These are phyloP conservation scores for Carapus acus DNA, from an alignment of 2,797 vertebrate species.

Conservation along the genomic window DNA sequence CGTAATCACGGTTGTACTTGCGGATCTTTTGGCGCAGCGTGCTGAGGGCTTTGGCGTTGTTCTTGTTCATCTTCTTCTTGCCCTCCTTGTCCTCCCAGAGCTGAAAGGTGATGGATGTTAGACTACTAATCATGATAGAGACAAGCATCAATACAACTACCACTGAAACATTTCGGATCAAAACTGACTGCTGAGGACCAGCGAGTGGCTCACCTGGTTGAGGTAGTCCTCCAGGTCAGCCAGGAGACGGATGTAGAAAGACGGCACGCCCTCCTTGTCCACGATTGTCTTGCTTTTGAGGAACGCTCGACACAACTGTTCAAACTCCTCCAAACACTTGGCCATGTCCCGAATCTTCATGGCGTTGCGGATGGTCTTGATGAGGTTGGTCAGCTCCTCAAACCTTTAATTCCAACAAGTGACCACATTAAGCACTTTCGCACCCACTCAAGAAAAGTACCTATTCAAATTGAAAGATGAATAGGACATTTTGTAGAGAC, in stretches of 20 bases:
- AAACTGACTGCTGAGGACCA: too few relatives aligned
- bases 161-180: too few relatives aligned
- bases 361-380: constrained; percentile 90
- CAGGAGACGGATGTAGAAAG: constrained; percentile 86
- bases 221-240: constrained; percentile 88
- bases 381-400: constrained; percentile 88
- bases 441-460: not conserved
- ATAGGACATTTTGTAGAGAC: not conserved
- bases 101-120: constrained; percentile 49
- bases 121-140: too few relatives aligned
- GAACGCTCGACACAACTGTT: constrained; percentile 85
- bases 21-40: constrained; percentile 91
- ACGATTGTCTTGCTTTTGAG: constrained; percentile 89
- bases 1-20: constrained; percentile 89
- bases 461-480: too few relatives aligned
- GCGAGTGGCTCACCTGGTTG: constrained; percentile 74
- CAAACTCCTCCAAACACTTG: constrained; percentile 91
- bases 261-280: constrained; percentile 87
- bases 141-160: too few relatives aligned
- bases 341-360: constrained; percentile 95
- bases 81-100: constrained; percentile 93
- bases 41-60: constrained; percentile 88
- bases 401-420: constrained; percentile 66
- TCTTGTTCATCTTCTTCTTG: constrained; percentile 95
- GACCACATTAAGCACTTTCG: not conserved